Evolutionary conservation across 2,888 invertebrate species (phyloP), one percentile per base, ranked within the genome.

Genomic region (Ormyrus thymus): DNA sequence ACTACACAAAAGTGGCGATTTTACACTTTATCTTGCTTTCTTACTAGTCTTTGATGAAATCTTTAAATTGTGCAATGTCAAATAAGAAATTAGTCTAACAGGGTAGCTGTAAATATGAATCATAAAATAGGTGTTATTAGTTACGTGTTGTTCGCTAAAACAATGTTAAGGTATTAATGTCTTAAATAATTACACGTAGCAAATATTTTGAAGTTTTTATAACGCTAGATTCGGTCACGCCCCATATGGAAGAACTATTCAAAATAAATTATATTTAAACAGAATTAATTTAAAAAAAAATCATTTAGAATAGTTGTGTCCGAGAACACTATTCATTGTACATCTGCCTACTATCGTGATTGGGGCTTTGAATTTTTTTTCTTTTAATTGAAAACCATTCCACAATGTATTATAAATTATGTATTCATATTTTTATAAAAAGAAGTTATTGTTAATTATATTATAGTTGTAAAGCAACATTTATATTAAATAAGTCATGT

Each of bases 81-180:
- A 46, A 70, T 75, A 82, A 82, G 80, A 43, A 81, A 80, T 82
- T 84, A 83, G 82, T 78, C 50, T 68, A 82, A 82, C 82, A 83
- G 82, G 82, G 82, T 83, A 83, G 83, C 72, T 78, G 80, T 73
- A 80, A 79, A 82, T 82, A 80, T 80, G 71, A 76, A 81, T 82
- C 79, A 82, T 82, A 82, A 82, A 70, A 53, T 81, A 83, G 82
- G 76, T 82, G 74, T 81, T 81, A 81, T 64, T 79, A 81, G 75
- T 58, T 79, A 76, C 66, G 78, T 70, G 71, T 81, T 80, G 72
- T 78, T 81, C 76, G 72, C 51, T 61, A 46, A 58, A 70, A 58
- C 51, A 46, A 51, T 53, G 58, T n/a, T 64, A n/a, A 51, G 11
- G 10, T 58, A 7, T 55, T 43, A 56, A 9, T 71, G 29, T 58